Evolutionary conservation across 1,140 invertebrate genomes (phyloP).

Genomic region (Belonocnema kinseyi): DNA sequence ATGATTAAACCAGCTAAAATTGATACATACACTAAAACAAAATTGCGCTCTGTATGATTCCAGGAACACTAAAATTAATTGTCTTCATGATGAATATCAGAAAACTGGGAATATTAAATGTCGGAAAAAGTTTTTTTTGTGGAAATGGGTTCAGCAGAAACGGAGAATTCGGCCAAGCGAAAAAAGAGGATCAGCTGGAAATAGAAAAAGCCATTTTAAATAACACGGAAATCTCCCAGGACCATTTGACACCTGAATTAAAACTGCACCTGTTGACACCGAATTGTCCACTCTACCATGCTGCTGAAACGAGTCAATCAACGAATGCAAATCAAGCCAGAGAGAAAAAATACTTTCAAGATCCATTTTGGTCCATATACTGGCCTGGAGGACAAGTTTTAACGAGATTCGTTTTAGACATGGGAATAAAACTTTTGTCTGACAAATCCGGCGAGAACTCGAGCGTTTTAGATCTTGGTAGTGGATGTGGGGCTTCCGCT

Average conservation of each 20-base stretch:
- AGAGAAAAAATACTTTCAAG: slow-evolving; percentile 44
- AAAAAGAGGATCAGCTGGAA: neutral
- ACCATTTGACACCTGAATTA: slow-evolving; percentile 78
- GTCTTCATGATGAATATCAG: neutral
- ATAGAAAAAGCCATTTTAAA: slow-evolving; percentile 45
- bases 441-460: neutral
- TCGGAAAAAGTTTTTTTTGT: neutral
- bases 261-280: slow-evolving; percentile 75
- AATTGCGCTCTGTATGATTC: neutral
- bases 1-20: too few species aligned
- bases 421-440: slow-evolving; percentile 40
- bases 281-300: slow-evolving; percentile 73
- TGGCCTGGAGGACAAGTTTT: slow-evolving; percentile 79
- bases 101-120: neutral
- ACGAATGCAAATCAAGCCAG: slow-evolving; percentile 17
- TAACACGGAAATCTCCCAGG: slow-evolving; percentile 54
- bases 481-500: slow-evolving; percentile 70
- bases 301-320: slow-evolving; percentile 48
- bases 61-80: neutral
- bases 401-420: slow-evolving; percentile 70
- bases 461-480: slow-evolving; percentile 69
- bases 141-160: neutral
- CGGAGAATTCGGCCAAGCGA: neutral
- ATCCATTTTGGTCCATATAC: slow-evolving; percentile 79
- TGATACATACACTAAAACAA: too few species aligned